Evolutionary conservation across 2,888 invertebrate species (phyloP).

Genomic region (Philonicus albiceps): DNA sequence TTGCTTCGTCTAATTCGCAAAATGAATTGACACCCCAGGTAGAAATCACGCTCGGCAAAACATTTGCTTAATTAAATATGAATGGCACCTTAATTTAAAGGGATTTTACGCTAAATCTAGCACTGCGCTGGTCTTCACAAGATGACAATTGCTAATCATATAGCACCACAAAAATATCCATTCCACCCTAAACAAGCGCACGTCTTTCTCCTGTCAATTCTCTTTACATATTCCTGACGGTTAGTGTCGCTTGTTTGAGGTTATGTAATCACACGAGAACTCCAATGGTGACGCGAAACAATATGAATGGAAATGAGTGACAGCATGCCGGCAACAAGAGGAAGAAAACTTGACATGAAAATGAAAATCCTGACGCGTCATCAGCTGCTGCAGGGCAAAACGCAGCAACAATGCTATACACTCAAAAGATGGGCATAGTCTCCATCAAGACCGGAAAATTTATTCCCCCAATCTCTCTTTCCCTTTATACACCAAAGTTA

Average conservation of each 20-base stretch:
- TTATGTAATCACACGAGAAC: slow-evolving; percentile 32
- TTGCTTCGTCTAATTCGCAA: neutral
- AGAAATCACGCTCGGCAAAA: neutral
- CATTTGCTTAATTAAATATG: slow-evolving; percentile 6
- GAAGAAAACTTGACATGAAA: slow-evolving; percentile 34
- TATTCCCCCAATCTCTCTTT: neutral
- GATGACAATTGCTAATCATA: slow-evolving; percentile 27
- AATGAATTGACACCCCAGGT: neutral
- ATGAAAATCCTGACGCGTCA: slow-evolving; percentile 46
- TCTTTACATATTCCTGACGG: neutral
- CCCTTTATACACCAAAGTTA: neutral
- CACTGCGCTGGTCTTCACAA: neutral
- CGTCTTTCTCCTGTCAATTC: slow-evolving; percentile 25
- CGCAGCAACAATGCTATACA: neutral
- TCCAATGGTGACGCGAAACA: slow-evolving; percentile 1
- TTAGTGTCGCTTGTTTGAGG: slow-evolving; percentile 25
- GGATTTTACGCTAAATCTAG: neutral
- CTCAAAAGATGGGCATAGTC: neutral
- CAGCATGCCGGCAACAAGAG: neutral
- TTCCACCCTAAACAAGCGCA: slow-evolving; percentile 7
- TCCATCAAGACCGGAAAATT: slow-evolving; percentile 20
- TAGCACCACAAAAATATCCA: neutral
- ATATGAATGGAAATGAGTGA: slow-evolving; percentile 26
- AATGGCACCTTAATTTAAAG: neutral
- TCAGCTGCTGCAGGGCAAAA: slow-evolving; percentile 25